A percentile compares a stretch with the other conserved stretches of the same genome.
These are phyloP conservation scores for Onchidella celtica DNA, from an alignment of 2,888 invertebrate genomes.

Conservation along the genomic window DNA sequence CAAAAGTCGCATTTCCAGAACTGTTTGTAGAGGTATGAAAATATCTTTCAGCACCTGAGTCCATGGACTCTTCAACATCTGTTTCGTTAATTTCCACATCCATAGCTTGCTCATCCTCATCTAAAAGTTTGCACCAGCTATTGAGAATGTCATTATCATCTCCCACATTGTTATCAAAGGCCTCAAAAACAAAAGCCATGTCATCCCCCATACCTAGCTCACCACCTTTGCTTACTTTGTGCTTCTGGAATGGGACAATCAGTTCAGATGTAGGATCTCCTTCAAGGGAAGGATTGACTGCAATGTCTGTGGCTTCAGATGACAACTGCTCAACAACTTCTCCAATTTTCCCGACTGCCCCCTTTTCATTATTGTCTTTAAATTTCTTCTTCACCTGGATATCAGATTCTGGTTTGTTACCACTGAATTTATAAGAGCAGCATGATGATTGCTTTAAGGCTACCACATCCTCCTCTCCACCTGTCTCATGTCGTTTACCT, in stretches of 20 bases:
- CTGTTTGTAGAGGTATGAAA: background rate
- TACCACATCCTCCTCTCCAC: background rate
- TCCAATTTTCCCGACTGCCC: background rate
- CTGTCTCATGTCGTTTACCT: background rate
- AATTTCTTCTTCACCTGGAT: background rate
- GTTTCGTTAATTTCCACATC: constrained; percentile 8
- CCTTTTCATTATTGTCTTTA: background rate
- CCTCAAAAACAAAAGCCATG: constrained; percentile 35
- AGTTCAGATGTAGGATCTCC: background rate
- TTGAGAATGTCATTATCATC: constrained; percentile 36
- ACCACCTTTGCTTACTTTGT: background rate
- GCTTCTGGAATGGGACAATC: background rate
- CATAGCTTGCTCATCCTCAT: constrained; percentile 26
- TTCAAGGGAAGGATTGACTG: background rate
- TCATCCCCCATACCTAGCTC: constrained; percentile 4
- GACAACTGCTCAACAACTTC: background rate
- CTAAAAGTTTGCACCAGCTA: constrained; percentile 11
- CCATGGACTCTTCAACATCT: constrained; percentile 32
- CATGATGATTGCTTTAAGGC: no score
- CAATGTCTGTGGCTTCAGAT: background rate
- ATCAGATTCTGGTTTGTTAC: background rate
- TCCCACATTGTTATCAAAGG: constrained; percentile 7
- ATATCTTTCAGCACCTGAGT: constrained; percentile 15
- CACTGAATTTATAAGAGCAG: constrained; percentile 12
- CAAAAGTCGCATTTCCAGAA: background rate